Evolutionary conservation across 1,140 invertebrate species (phyloP).

Genomic region (Drosophila melanogaster): Release_6_plus_ISO1_MT NT_033777.3:25927501-25928000

Average conservation of each 20-base stretch:
- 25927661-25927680: slow-evolving; percentile 5
- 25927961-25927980: slow-evolving; percentile 72
- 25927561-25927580: too few species aligned
- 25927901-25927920: slow-evolving; percentile 76
- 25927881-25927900: slow-evolving; percentile 70
- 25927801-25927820: slow-evolving; percentile 73
- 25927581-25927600: too few species aligned
- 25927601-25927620: too few species aligned
- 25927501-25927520: slow-evolving; percentile 26
- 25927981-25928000: slow-evolving; percentile 34
- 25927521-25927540: not conserved
- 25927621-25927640: not conserved
- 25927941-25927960: slow-evolving; percentile 63
- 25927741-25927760: slow-evolving; percentile 41
- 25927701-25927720: slow-evolving; percentile 17
- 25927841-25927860: slow-evolving; percentile 12
- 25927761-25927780: slow-evolving; percentile 66
- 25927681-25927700: slow-evolving; percentile 2
- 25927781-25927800: slow-evolving; percentile 71
- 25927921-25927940: slow-evolving; percentile 79
- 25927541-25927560: too few species aligned
- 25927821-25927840: slow-evolving; percentile 31
- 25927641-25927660: not conserved
- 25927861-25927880: slow-evolving; percentile 25
- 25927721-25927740: slow-evolving; percentile 21